Base-by-base conservation (phyloP, 2,113 vertebrate genomes). In the Otus sunia region DNA sequence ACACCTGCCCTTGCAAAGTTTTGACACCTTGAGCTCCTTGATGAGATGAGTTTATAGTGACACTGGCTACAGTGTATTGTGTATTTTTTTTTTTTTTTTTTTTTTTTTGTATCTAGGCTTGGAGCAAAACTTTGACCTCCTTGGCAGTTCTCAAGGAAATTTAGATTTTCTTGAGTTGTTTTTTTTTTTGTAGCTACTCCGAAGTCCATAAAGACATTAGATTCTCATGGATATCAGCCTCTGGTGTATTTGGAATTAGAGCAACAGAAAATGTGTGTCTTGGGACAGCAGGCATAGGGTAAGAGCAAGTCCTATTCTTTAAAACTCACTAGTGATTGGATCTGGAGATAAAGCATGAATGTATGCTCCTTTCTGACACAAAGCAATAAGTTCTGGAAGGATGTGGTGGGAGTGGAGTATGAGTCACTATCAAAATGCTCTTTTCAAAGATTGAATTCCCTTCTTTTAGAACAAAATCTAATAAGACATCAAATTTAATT, bases 271-370 rank as follows among this genome's bases (percentile, higher is more conserved):
- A 89, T 50, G 15, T 1, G 7, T 55, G 29, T 34, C 10, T 63
- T 37, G 12, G 59, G 41, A 63, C 13, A 58, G 43, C 1, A 0
- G 12, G 7, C 32, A 34, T 6, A 29, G 18, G 6, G 10, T 49
- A 29, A 85, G 8, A 81, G n/a, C 16, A n/a, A 69, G 23, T 47
- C 45, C 14, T 64, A 2, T 36, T 58, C 8, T 50, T 45, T 45
- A 45, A 45, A 45, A 45, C 43, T 81, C 18, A 10, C 15, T 63
- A n/a, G 15, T 59, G 49, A 22, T 20, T 36, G 12, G 16, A 60
- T 77, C 32, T 85, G 64, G n/a, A 59, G 27, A 36, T 89, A 34
- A 67, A n/a, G 15, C 11, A 30, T 63, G 37, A 67, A 58, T 63
- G 12, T 32, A 5, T 36, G 14, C 50, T 79, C 13, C 17, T 67